phyloP scores from a whole-genome alignment of 2,888 invertebrate species.

The Drosophila suboccidentalis region DNA sequence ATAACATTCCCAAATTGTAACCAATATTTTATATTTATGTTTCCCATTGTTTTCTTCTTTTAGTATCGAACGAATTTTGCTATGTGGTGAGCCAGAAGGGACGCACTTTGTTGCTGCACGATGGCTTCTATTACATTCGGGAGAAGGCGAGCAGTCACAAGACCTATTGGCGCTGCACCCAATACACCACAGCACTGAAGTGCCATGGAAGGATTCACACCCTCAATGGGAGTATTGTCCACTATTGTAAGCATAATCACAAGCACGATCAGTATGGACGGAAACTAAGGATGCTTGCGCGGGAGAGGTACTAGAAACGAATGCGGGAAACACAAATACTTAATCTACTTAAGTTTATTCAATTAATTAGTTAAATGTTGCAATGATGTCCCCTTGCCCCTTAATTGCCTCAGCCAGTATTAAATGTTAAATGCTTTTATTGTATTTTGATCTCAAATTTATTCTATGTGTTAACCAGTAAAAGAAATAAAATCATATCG shows the following conservation, averaged over 20 bases:
- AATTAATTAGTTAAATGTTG: not conserved
- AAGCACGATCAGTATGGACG: slow-evolving; percentile 36
- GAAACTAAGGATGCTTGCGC: slow-evolving; percentile 1
- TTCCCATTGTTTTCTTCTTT: not conserved
- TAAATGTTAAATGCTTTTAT: slow-evolving; percentile 7
- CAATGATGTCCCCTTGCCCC: too few relatives aligned
- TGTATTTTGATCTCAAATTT: slow-evolving; percentile 25
- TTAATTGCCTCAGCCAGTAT: slow-evolving; percentile 4
- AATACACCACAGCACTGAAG: slow-evolving; percentile 83
- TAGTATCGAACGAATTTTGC: slow-evolving; percentile 36
- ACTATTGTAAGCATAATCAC: slow-evolving; percentile 83
- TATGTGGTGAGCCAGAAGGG: slow-evolving; percentile 84
- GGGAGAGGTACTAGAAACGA: not conserved
- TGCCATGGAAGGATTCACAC: slow-evolving; percentile 85
- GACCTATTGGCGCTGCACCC: slow-evolving; percentile 85
- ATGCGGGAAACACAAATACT: not conserved
- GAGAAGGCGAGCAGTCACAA: slow-evolving; percentile 83
- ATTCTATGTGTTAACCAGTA: not conserved
- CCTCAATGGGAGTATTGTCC: slow-evolving; percentile 73
- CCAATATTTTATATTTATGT: not conserved
- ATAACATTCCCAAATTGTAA: not conserved
- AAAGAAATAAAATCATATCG: slow-evolving; percentile 14
- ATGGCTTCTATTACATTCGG: slow-evolving; percentile 83
- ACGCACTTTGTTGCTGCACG: slow-evolving; percentile 75
- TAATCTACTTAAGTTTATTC: not conserved